phyloP scores from a whole-genome alignment of 2,888 invertebrate genomes.

The Altica lythri region DNA sequence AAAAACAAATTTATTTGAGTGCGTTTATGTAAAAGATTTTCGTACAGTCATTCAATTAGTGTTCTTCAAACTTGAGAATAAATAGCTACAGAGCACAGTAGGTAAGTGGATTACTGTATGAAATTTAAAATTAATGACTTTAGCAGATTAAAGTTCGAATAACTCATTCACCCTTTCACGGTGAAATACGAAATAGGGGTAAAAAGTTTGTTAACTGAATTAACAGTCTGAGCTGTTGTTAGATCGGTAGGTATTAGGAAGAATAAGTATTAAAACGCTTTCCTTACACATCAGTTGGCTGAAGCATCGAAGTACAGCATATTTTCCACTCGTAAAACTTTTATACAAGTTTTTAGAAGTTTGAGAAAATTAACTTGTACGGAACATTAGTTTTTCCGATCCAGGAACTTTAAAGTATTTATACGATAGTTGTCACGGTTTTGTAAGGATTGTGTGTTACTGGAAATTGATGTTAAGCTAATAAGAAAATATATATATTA shows the following conservation, averaged over 20 bases:
- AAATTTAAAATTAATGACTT: conserved; percentile 6
- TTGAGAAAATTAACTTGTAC: conserved; percentile 14
- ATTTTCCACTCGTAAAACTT: conserved; percentile 12
- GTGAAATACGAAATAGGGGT: background rate
- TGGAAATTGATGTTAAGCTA: no score
- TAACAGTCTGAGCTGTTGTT: conserved; percentile 10
- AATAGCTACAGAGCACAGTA: background rate
- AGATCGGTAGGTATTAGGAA: conserved; percentile 10
- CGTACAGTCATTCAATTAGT: background rate
- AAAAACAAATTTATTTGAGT: no score
- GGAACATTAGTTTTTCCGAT: conserved; percentile 13
- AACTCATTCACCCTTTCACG: background rate
- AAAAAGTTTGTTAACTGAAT: conserved; percentile 10
- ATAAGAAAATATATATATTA: no score
- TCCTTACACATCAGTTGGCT: conserved; percentile 11
- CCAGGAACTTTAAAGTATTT: conserved; percentile 10
- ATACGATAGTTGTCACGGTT: background rate
- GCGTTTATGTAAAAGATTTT: no score
- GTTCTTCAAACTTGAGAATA: background rate
- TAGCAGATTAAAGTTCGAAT: conserved; percentile 1
- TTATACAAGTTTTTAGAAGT: conserved; percentile 8
- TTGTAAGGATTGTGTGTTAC: no score
- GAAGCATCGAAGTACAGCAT: background rate
- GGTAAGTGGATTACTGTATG: conserved; percentile 8
- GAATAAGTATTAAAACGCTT: conserved; percentile 9